Percentiles rank a stretch among this genome's conserved stretches.
Conservation (phyloP, 2,797 vertebrate genomes). For the Vultur gryphus region DNA sequence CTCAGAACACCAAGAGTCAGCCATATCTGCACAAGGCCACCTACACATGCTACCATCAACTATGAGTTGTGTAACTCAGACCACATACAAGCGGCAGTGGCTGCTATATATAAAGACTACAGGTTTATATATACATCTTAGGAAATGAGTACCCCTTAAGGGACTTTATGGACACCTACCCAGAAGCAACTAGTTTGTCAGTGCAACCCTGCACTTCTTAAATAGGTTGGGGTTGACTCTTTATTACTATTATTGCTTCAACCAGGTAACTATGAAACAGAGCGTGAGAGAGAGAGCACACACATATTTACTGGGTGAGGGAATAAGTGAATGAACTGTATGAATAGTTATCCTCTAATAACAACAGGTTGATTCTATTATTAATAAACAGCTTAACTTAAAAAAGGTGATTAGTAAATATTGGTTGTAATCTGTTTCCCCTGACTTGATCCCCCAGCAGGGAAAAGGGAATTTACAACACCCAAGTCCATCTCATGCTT, state of each 20-base stretch:
- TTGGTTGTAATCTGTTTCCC: background rate
- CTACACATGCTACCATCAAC: background rate
- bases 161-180: background rate
- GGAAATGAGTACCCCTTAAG: background rate
- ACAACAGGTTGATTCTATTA: background rate
- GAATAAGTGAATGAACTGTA: background rate
- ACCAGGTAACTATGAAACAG: background rate
- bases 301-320: background rate
- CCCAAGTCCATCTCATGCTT: background rate
- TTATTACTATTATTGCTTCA: background rate
- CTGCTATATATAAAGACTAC: background rate
- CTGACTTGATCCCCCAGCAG: background rate
- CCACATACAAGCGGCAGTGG: background rate
- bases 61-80: background rate
- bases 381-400: background rate
- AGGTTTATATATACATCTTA: background rate
- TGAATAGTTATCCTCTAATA: background rate
- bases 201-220: background rate
- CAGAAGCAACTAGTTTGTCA: background rate
- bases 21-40: background rate
- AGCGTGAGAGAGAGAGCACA: background rate
- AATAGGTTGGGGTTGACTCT: background rate
- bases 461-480: background rate
- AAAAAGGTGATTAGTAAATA: background rate
- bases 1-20: background rate